A percentile compares a stretch with the other conserved stretches of the same genome.
These are phyloP conservation scores for Yponomeuta malinellus DNA, from an alignment of 2,888 invertebrate species.

Conservation along the genomic window DNA sequence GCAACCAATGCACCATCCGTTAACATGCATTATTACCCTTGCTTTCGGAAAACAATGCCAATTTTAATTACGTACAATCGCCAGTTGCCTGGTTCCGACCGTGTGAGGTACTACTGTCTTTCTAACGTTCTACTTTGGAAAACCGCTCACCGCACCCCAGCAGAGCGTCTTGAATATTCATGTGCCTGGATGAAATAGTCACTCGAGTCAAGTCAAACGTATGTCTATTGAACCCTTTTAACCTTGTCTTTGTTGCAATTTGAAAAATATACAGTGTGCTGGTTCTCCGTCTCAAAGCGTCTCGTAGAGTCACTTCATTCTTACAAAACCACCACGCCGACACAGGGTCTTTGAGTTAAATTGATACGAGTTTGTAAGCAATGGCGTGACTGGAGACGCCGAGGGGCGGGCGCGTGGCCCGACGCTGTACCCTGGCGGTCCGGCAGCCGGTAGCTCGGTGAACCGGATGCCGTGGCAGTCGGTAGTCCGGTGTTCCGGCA, in stretches of 20 bases:
- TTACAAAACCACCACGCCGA: too few relatives aligned
- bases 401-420: conserved; percentile 1
- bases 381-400: neutral
- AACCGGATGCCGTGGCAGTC: too few relatives aligned
- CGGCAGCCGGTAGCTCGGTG: too few relatives aligned
- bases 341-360: too few relatives aligned
- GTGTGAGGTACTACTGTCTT: neutral
- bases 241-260: neutral
- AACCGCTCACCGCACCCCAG: neutral
- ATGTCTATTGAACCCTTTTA: neutral
- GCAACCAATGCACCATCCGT: conserved; percentile 66
- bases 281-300: neutral
- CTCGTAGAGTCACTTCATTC: neutral
- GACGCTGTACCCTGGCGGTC: too few relatives aligned
- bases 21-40: conserved; percentile 55
- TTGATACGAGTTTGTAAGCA: neutral
- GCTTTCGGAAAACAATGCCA: conserved; percentile 74
- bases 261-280: neutral
- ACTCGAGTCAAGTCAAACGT: neutral
- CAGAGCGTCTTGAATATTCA: neutral
- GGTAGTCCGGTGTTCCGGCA: too few relatives aligned
- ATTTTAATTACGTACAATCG: conserved; percentile 50
- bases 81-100: conserved; percentile 8
- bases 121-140: neutral
- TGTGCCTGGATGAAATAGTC: neutral